Evolutionary conservation across 2,113 vertebrate genomes (phyloP).

Genomic region (Aegithalos caudatus): DNA sequence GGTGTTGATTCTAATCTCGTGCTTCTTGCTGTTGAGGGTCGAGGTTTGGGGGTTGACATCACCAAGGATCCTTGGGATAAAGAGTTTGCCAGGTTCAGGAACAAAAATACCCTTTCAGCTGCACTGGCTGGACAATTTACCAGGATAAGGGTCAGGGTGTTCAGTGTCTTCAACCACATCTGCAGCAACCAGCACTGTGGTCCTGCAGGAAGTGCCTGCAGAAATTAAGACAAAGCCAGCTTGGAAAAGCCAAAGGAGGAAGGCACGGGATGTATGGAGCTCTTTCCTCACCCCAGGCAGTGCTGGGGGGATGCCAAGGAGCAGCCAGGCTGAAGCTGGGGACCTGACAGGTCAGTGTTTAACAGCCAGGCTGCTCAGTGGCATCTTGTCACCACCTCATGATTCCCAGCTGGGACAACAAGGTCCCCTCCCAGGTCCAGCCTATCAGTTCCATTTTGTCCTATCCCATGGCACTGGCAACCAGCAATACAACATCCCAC

Average conservation of each 20-base stretch:
- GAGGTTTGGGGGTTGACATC: not conserved
- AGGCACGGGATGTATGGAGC: not conserved
- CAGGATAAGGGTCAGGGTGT: not conserved
- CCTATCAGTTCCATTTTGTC: not conserved
- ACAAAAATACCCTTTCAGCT: not conserved
- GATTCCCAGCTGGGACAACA: not conserved
- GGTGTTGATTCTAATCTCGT: not conserved
- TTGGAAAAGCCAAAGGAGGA: not conserved
- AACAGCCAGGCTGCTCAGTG: not conserved
- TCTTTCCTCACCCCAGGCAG: not conserved
- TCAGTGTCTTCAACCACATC: not conserved
- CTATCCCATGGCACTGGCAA: not conserved
- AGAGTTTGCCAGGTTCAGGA: not conserved
- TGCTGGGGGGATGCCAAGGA: not conserved
- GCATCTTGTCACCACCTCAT: not conserved
- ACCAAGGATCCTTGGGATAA: not conserved
- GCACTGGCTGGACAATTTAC: not conserved
- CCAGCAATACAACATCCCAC: fast-evolving
- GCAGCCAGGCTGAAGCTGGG: not conserved
- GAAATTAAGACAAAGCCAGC: not conserved
- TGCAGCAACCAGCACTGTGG: not conserved
- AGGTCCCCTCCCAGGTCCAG: not conserved
- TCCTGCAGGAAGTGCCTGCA: not conserved
- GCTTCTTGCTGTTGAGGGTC: not conserved
- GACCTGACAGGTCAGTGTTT: fast-evolving